Evolutionary conservation across 2,113 vertebrate genomes (phyloP), one percentile per base, ranked within the genome.

Genomic region (Clinocottus analis): DNA sequence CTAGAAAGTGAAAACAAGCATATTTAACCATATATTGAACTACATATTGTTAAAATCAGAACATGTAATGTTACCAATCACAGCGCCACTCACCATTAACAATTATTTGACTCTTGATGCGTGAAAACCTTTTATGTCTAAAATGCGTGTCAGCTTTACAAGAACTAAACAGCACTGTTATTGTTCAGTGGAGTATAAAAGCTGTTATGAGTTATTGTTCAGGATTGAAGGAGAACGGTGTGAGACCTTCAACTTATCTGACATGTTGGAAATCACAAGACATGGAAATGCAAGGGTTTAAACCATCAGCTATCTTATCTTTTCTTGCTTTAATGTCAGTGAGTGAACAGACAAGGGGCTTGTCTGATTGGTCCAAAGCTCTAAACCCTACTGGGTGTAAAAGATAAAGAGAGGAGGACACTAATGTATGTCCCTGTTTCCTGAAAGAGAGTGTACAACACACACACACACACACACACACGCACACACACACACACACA

Each of bases 371-470:
- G 74, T 63, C 21, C 1, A 53, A 85, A 68, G 64, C 67, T 61
- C 60, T 47, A 25, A 77, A 43, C 79, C 49, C 71, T 76, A 49
- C 41, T 43, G 47, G 23, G 47, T 79, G 63, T 39, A 75, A 77
- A 80, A 84, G 78, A 89, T 73, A 72, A 84, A 91, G 79, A 65
- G 16, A 72, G 59, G n/a, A 39, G 80, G 70, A 25, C 59, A 79
- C 72, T 70, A 77, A 90, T 89, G 82, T 77, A 82, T 83, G 81
- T 80, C 84, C 75, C 68, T 68, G 66, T 75, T 83, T 59, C 53
- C 79, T 83, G 43, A 82, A 71, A 89, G 84, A 67, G 25, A 59
- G 63, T 43, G 61, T 59, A 56, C 64, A 59, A 35, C 29, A 49
- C 4, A 49, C 51, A 27, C 58, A 58, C 70, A 66, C 60, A 64